Base-by-base conservation (phyloP, 92 coral and sea anemone species). In the Paragorgia papillata region DNA sequence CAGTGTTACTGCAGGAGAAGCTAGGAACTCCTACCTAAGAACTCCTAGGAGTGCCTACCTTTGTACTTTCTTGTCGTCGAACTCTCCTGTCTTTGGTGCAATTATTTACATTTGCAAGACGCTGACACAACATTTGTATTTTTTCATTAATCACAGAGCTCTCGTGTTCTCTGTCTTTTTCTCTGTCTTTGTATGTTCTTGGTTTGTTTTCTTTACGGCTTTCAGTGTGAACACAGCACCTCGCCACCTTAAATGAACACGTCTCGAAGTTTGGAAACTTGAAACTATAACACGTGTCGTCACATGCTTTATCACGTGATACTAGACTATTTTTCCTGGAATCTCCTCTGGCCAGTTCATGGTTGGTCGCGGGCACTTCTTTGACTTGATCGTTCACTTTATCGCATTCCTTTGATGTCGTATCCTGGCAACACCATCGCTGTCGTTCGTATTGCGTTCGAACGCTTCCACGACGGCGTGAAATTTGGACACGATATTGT, bases 191-290 rank as follows among this genome's bases (percentile, higher is more conserved):
- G 28, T 21, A 15, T 50, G 37, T 50, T n/a, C 49, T 43, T 43
- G 74, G 28, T 44, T 67, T 67, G 33, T 12, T 67, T 21, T 41
- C 62, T 49, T 51, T 70, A 6, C 48, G 55, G 29, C 33, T 50
- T 17, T 70, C 62, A 9, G 62, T 24, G 39, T 70, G 62, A 27
- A 51, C 62, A 31, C 48, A 26, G 18, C 77, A 70, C n/a, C 62
- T 56, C 25, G 63, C 43, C 27, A 50, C 62, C 59, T 68, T 68
- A n/a, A 44, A 44, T 26, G 75, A 68, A 49, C 75, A 71, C 53
- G 78, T 54, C 51, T 71, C 30, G 26, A 53, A 71, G 31, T 32
- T 71, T 8, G 78, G 78, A n/a, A 71, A 71, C 57, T 53, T 37
- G 12, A 31, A 35, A 14, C 41, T 71, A 20, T 53, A 53, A 22